phyloP scores from a whole-genome alignment of 2,113 vertebrate genomes.

The Aythya baeri region DNA sequence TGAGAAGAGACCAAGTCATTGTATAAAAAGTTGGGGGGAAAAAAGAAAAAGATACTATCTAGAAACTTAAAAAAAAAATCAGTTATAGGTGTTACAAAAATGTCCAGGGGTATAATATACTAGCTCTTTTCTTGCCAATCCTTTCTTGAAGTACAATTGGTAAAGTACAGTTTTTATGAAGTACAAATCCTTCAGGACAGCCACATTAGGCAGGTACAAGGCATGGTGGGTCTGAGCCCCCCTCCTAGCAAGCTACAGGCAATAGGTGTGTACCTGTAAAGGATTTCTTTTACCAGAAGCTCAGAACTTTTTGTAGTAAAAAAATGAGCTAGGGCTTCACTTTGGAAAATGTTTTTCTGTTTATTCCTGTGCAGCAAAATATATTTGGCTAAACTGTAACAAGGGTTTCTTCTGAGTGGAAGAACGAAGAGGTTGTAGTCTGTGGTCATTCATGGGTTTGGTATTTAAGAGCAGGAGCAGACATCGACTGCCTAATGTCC shows the following conservation, averaged over 20 bases:
- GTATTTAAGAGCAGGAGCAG: not conserved
- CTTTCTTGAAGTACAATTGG: not conserved
- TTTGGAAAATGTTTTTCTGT: not conserved
- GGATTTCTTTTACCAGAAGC: not conserved
- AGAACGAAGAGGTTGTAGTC: not conserved
- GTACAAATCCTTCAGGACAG: not conserved
- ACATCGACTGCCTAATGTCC: not conserved
- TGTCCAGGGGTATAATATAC: not conserved
- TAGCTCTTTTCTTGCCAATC: not conserved
- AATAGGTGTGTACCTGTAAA: not conserved
- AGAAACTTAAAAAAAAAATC: not conserved
- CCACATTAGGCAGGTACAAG: not conserved
- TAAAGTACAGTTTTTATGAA: not conserved
- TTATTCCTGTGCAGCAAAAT: not conserved
- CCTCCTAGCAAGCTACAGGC: not conserved
- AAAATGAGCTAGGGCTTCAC: not conserved
- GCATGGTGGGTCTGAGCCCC: not conserved
- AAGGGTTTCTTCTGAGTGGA: not conserved
- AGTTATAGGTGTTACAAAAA: not conserved
- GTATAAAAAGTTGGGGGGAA: accelerated
- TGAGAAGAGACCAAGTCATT: not conserved
- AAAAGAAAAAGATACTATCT: accelerated
- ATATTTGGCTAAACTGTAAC: not conserved
- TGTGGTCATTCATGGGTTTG: not conserved
- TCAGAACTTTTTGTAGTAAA: not conserved